A percentile compares a stretch with the other conserved stretches of the same genome.
Evolutionary conservation across 2,888 invertebrate genomes (phyloP).

Genomic region (Tupiocoris notatus): DNA sequence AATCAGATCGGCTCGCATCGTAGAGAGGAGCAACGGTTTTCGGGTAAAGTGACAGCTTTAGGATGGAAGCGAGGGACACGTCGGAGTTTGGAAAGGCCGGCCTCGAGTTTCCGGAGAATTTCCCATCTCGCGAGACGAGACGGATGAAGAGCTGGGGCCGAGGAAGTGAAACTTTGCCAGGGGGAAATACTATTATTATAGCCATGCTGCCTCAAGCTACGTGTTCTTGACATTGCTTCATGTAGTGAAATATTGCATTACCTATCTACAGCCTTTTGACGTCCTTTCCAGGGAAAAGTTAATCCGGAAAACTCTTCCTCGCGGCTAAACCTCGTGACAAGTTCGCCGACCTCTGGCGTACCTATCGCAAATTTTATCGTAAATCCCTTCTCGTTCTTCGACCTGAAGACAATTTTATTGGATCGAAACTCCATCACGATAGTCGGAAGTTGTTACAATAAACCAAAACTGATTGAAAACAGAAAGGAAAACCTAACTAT

Average conservation of each 20-base stretch:
- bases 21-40: background rate
- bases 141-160: background rate
- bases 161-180: slow-evolving; percentile 18
- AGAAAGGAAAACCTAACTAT: too few species aligned
- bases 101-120: slow-evolving; percentile 23
- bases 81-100: background rate
- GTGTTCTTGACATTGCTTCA: slow-evolving; percentile 39
- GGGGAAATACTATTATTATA: slow-evolving; percentile 40
- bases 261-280: background rate
- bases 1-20: slow-evolving; percentile 20
- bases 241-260: slow-evolving; percentile 36
- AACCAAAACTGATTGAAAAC: too few species aligned
- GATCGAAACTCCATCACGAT: too few species aligned
- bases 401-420: too few species aligned
- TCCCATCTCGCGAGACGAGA: slow-evolving; percentile 8
- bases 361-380: too few species aligned
- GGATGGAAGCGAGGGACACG: background rate
- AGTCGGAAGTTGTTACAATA: too few species aligned
- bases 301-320: background rate
- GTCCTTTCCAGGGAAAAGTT: background rate
- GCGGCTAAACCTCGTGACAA: too few species aligned
- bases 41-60: slow-evolving; percentile 29
- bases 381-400: too few species aligned
- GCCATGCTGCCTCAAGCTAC: slow-evolving; percentile 34
- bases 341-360: too few species aligned